A percentile compares a stretch with the other conserved stretches of the same genome.
Evolutionary conservation across 1,140 invertebrate species (phyloP).

Genomic region (Pentalonia nigronervosa): DNA sequence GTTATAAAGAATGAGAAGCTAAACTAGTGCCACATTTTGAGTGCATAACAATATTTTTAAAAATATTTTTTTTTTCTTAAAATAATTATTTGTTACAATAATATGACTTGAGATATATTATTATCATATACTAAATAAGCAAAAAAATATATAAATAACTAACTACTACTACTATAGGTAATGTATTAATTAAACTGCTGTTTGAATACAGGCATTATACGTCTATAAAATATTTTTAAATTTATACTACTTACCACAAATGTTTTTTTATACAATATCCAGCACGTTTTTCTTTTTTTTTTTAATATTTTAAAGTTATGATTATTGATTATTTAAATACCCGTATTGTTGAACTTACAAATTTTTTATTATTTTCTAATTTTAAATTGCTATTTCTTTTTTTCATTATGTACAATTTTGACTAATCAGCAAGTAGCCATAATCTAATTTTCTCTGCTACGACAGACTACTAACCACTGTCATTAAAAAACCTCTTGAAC

Average conservation of each 20-base stretch:
- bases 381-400: not conserved
- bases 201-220: not conserved
- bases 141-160: not conserved
- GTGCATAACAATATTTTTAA: not conserved
- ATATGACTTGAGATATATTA: not conserved
- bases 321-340: not conserved
- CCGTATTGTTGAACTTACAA: not conserved
- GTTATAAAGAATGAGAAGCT: not conserved
- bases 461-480: not conserved
- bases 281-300: not conserved
- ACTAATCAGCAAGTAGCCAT: not conserved
- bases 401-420: not conserved
- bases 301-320: not conserved
- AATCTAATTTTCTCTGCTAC: not conserved
- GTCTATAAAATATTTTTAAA: not conserved
- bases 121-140: too few relatives aligned
- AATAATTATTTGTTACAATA: not conserved
- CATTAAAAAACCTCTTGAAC: not conserved
- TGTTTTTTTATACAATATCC: not conserved
- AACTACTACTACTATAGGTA: not conserved
- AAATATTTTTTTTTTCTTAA: not conserved
- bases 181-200: not conserved
- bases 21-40: not conserved
- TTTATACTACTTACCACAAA: not conserved
- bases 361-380: not conserved